Evolutionary conservation across 2,888 invertebrate genomes (phyloP).

Genomic region (Acrobasis consociella): DNA sequence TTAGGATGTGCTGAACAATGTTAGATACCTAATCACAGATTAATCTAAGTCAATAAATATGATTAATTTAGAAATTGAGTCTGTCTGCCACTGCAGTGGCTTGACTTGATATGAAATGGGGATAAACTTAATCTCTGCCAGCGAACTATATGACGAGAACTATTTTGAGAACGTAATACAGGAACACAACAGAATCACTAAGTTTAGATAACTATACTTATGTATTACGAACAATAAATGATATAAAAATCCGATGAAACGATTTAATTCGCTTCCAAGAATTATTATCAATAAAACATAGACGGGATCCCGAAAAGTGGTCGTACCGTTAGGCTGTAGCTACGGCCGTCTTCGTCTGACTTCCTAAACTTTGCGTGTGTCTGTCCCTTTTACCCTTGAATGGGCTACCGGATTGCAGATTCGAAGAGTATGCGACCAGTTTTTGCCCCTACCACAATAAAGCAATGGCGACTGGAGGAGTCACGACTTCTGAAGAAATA

Average conservation of each 20-base stretch:
- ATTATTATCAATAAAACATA: conserved; percentile 56
- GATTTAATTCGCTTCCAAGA: conserved; percentile 47
- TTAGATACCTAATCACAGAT: too few relatives aligned
- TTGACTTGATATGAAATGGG: too few relatives aligned
- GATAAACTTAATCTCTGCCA: too few relatives aligned
- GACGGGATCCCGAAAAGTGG: conserved; percentile 48
- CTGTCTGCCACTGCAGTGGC: too few relatives aligned
- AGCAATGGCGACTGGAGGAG: conserved; percentile 30
- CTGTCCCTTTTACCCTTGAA: conserved; percentile 66
- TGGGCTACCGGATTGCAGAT: conserved; percentile 68
- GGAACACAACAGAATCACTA: not conserved
- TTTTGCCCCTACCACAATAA: conserved; percentile 54
- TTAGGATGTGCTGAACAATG: too few relatives aligned
- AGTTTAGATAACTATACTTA: not conserved
- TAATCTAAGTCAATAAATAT: too few relatives aligned
- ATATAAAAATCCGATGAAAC: conserved; percentile 43
- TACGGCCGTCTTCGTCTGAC: conserved; percentile 49
- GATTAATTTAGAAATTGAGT: too few relatives aligned
- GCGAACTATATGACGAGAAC: too few relatives aligned
- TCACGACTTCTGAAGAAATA: conserved; percentile 26
- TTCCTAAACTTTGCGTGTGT: conserved; percentile 31
- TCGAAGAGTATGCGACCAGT: conserved; percentile 66
- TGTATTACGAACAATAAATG: conserved; percentile 9
- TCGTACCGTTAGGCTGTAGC: conserved; percentile 65
- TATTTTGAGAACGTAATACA: not conserved